These are phyloP conservation scores for Pteropus alecto DNA, from an alignment of 2,113 vertebrate species.

Conservation along the genomic window DNA sequence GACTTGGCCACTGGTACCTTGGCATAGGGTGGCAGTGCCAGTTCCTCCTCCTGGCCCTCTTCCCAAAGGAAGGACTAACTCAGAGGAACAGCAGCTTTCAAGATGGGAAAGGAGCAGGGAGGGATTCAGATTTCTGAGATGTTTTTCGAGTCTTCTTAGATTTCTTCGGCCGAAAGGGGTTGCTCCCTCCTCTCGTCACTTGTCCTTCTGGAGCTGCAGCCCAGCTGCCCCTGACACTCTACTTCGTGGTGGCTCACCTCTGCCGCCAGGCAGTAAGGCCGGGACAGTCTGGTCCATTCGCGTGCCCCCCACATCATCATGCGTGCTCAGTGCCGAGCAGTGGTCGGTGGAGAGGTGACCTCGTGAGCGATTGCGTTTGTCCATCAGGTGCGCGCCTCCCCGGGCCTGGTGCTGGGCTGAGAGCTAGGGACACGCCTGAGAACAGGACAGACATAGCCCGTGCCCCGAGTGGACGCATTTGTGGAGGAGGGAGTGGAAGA, in stretches of 20 bases:
- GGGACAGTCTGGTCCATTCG: neutral
- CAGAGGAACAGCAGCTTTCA: neutral
- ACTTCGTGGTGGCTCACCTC: neutral
- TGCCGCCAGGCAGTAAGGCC: neutral
- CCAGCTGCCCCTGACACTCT: neutral
- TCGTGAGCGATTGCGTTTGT: neutral
- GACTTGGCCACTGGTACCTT: neutral
- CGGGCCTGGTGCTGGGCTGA: neutral
- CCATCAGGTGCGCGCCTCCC: neutral
- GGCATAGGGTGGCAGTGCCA: neutral
- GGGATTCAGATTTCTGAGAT: neutral
- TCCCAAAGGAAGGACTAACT: neutral
- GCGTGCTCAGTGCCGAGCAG: neutral
- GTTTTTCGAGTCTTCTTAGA: neutral
- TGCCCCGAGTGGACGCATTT: neutral
- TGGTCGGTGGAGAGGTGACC: neutral
- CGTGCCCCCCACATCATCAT: too few species aligned
- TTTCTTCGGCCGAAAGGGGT: neutral
- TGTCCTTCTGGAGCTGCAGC: neutral
- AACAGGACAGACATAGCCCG: neutral
- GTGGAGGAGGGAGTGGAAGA: neutral
- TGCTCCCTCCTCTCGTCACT: neutral
- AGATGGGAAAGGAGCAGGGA: neutral
- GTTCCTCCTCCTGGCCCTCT: neutral
- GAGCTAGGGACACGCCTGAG: neutral